Percentiles rank a stretch among this genome's conserved stretches.
These are phyloP conservation scores for Mesitornis unicolor DNA, from an alignment of 2,113 vertebrate genomes.

Conservation along the genomic window DNA sequence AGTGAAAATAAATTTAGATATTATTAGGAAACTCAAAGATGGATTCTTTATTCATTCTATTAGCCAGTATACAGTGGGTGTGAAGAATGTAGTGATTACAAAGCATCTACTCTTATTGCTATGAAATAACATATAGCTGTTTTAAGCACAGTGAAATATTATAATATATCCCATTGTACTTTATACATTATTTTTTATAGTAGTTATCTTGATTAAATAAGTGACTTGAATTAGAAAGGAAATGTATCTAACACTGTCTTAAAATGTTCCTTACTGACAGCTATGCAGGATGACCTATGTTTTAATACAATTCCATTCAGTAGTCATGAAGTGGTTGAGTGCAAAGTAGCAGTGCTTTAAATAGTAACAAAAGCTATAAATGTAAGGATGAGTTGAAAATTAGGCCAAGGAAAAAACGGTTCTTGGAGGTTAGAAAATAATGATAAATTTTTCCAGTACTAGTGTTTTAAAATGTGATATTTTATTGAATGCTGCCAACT, in stretches of 20 bases:
- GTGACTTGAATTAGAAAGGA: background rate
- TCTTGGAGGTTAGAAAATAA: background rate
- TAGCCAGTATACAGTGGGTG: background rate
- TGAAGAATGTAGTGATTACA: background rate
- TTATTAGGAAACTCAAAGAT: background rate
- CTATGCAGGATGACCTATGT: background rate
- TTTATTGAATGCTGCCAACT: background rate
- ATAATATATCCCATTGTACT: background rate
- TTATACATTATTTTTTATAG: background rate
- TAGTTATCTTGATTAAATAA: background rate
- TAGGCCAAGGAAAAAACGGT: background rate
- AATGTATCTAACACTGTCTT: background rate
- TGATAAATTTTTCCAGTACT: background rate
- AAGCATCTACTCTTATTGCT: background rate
- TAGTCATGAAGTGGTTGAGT: background rate
- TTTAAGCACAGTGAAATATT: background rate
- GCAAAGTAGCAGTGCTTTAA: background rate
- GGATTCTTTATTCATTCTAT: background rate
- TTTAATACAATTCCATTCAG: background rate
- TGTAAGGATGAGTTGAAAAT: background rate
- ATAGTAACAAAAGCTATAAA: background rate
- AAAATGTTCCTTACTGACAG: background rate
- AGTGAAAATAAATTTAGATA: background rate
- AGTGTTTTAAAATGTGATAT: background rate
- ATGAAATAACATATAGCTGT: background rate